Conservation (phyloP, 1,140 invertebrate species). For the Zaprionus kolodkinae region DNA sequence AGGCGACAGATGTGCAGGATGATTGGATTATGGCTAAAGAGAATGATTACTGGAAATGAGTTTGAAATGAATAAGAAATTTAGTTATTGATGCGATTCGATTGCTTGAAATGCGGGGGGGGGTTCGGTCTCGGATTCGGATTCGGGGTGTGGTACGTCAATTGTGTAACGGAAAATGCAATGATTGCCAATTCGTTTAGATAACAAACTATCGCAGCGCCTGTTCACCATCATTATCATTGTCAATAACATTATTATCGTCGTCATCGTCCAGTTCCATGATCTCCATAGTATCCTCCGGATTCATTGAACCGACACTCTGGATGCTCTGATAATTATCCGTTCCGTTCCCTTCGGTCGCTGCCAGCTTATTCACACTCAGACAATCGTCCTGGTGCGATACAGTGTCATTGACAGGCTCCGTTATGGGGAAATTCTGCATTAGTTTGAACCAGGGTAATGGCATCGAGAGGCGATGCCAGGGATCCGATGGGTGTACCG, state of each 20-base stretch:
- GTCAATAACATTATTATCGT: background rate
- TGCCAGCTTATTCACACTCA: background rate
- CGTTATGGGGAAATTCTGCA: background rate
- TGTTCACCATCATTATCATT: background rate
- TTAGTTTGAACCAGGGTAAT: conserved; percentile 28
- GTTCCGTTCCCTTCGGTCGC: background rate
- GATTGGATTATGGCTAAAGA: background rate
- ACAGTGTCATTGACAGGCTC: no score
- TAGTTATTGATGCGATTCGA: no score
- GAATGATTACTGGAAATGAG: background rate
- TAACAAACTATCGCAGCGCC: background rate
- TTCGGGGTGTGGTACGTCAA: background rate
- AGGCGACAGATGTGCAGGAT: background rate
- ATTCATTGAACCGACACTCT: conserved; percentile 18
- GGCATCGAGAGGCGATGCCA: conserved; percentile 41
- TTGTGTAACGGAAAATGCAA: background rate
- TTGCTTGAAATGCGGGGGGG: no score
- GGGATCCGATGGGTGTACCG: conserved; percentile 4
- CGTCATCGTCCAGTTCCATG: conserved; percentile 11
- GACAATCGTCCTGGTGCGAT: background rate
- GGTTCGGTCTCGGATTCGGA: background rate
- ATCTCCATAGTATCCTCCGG: conserved; percentile 39
- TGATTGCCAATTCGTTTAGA: background rate
- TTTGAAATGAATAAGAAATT: background rate
- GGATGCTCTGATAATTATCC: conserved; percentile 22